Evolutionary conservation across 2,888 invertebrate species (phyloP), one percentile per base, ranked within the genome.

Genomic region (Spisula subtruncata): DNA sequence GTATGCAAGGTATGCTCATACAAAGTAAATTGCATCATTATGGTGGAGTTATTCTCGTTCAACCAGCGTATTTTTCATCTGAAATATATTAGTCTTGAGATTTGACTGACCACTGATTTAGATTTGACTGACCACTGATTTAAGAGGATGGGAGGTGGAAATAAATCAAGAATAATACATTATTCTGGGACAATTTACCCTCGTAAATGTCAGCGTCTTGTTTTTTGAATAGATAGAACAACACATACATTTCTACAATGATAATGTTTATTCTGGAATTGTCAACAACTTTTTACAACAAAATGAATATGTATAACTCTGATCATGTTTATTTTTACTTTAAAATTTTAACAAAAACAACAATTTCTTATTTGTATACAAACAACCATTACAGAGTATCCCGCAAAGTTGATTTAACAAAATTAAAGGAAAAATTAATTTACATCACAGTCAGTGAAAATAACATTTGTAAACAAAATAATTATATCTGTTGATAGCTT

Each of bases 201-300:
- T n/a, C n/a, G n/a, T n/a, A n/a, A n/a, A n/a, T n/a, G n/a, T n/a
- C n/a, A n/a, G n/a, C n/a, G n/a, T n/a, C n/a, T n/a, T n/a, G n/a
- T n/a, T n/a, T n/a, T n/a, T n/a, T n/a, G n/a, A n/a, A 41, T 41
- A 41, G 41, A 41, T 41, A 66, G 25, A n/a, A 66, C 25, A 66
- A 66, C 60, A 25, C n/a, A 66, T 35, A 18, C 4, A 35, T 32
- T 32, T 75, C 75, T 75, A 75, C 75, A 75, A 75, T 75, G 35
- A 75, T 75, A 75, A 32, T 75, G 75, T 75, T 75, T 75, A 75
- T 75, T 75, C 75, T 35, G 35, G 35, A 75, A 75, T 18, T 75
- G n/a, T 75, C 75, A 75, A 75, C 75, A 75, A 75, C 35, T 75
- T 75, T 75, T 25, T 75, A 35, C 75, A 75, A 75, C 16, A 75